Conservation (phyloP, 2,888 invertebrate genomes). For the Uloborus plumipes region DNA sequence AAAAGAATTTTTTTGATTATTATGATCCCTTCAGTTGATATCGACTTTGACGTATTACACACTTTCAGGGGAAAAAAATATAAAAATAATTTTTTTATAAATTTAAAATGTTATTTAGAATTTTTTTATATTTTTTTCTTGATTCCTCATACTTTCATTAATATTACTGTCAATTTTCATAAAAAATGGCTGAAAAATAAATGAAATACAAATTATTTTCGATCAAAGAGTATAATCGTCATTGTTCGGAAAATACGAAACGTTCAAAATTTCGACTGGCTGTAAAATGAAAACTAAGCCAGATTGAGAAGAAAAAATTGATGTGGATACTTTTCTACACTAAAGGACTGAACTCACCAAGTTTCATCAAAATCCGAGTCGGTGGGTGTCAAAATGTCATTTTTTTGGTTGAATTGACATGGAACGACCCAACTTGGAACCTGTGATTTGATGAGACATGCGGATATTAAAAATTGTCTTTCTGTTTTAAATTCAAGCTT, state of each 20-base stretch:
- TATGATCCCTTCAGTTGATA: background rate
- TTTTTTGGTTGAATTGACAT: too few species aligned
- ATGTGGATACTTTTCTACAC: too few species aligned
- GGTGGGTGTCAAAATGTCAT: too few species aligned
- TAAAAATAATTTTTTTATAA: background rate
- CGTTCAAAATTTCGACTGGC: constrained; percentile 10
- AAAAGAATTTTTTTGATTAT: background rate
- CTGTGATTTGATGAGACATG: too few species aligned
- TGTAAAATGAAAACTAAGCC: constrained; percentile 10
- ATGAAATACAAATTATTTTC: constrained; percentile 8
- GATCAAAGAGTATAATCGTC: constrained; percentile 4
- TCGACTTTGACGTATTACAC: background rate
- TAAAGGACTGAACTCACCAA: too few species aligned
- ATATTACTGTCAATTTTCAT: background rate
- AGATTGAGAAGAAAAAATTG: constrained; percentile 3
- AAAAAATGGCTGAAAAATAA: background rate
- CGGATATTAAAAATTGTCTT: too few species aligned
- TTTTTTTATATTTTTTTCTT: background rate
- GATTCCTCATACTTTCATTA: background rate
- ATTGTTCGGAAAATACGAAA: constrained; percentile 6
- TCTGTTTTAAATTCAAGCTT: too few species aligned
- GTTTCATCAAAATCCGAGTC: too few species aligned
- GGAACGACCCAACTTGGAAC: too few species aligned
- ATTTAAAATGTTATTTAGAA: background rate
- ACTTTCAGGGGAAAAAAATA: background rate